Evolutionary conservation across 2,113 vertebrate genomes (phyloP), one percentile per base, ranked within the genome.

Genomic region (Archocentrus centrarchus): DNA sequence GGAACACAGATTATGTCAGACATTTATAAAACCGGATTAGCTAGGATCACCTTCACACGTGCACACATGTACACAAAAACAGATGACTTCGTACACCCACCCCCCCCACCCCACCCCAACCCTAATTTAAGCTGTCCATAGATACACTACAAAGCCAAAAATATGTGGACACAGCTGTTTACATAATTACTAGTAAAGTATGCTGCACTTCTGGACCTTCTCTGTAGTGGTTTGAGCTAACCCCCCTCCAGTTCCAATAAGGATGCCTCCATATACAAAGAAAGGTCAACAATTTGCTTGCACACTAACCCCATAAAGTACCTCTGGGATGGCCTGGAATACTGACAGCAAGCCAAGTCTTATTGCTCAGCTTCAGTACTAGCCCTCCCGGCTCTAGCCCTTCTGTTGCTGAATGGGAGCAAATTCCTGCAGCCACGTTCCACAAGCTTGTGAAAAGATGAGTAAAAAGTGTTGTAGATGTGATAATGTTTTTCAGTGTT

Each of bases 11-110:
- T 95, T 95, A 94, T 94, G 89, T 90, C 88, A 93, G 92, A 93
- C 92, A 87, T 93, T 93, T 94, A 89, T 90, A 91, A 94, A 92
- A 91, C 86, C 85, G 83, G 93, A 95, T 95, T 95, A 95, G 84
- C 92, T 70, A 37, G 90, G 92, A 94, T 94, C 93, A 94, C 93
- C 92, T 94, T 93, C 92, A 92, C 66, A 63, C 87, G 75, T 37
- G 15, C 75, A 64, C 70, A 76, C 77, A 66, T 24, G 22, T 58
- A 55, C 66, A 75, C 59, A 80, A 30, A 85, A 66, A 82, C 57
- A 77, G 35, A 88, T 60, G 24, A 78, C 77, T 87, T 73, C 7
- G 6, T 82, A 77, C 78, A 77, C 41, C 44, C 73, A 30, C 44
- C 77, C 73, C 39, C 39, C 32, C 78, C 79, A 30, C 41, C 73